A percentile compares a stretch with the other conserved stretches of the same genome.
Conservation (phyloP, 2,797 vertebrate species). For the Gorsachius magnificus region DNA sequence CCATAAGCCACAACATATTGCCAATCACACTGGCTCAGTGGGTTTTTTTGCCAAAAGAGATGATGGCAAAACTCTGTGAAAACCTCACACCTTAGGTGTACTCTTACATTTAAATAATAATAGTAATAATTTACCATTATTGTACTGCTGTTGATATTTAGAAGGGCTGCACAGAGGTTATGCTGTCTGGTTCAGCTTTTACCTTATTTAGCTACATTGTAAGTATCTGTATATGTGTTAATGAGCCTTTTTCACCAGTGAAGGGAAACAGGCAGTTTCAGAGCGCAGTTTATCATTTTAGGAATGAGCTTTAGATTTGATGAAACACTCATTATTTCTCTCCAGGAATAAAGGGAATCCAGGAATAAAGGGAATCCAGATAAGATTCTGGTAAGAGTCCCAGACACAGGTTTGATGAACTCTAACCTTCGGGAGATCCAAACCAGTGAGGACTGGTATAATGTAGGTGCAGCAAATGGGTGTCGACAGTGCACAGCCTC, state of each 20-base stretch:
- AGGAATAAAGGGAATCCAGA: neutral
- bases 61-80: neutral
- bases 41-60: neutral
- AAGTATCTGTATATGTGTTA: neutral
- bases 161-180: neutral
- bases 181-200: neutral
- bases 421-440: neutral
- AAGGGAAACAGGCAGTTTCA: neutral
- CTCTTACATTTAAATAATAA: neutral
- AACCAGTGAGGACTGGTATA: neutral
- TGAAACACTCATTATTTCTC: neutral
- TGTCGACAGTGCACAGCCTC: neutral
- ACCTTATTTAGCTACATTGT: neutral
- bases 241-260: neutral
- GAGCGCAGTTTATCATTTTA: neutral
- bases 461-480: accelerated
- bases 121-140: neutral
- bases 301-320: neutral
- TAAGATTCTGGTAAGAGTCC: neutral
- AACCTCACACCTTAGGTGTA: neutral
- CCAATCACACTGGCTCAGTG: neutral
- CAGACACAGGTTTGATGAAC: neutral
- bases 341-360: neutral
- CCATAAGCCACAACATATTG: neutral
- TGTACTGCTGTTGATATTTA: neutral